Percentiles rank a stretch among this genome's conserved stretches.
Conservation (phyloP, 1,140 invertebrate genomes). For the Panonychus citri region DNA sequence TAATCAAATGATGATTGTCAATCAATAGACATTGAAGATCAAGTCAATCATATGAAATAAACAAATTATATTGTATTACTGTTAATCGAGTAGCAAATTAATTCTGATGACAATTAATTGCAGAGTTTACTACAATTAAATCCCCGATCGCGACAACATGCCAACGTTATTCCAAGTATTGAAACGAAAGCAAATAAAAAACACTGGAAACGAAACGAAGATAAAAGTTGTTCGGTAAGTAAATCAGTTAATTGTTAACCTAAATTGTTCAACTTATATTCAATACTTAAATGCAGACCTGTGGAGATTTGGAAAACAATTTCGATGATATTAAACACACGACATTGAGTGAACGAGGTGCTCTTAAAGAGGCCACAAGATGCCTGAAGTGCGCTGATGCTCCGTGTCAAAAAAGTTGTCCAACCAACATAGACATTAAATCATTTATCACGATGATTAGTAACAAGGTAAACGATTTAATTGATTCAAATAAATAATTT, state of each 20-base stretch:
- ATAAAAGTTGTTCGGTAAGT: slow-evolving; percentile 58
- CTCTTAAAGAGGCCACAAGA: slow-evolving; percentile 62
- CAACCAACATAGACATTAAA: slow-evolving; percentile 90
- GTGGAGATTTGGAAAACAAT: slow-evolving; percentile 51
- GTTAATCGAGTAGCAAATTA: background rate
- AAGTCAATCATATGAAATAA: background rate
- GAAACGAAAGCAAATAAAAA: slow-evolving; percentile 66
- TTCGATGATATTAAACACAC: slow-evolving; percentile 95
- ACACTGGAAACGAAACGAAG: slow-evolving; percentile 79
- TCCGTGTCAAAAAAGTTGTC: slow-evolving; percentile 93
- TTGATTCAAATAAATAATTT: background rate
- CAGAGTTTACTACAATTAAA: slow-evolving; percentile 66
- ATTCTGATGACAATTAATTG: background rate
- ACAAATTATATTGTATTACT: background rate
- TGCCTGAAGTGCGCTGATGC: slow-evolving; percentile 95
- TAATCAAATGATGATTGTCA: no score
- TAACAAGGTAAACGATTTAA: slow-evolving; percentile 43
- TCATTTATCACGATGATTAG: slow-evolving; percentile 87
- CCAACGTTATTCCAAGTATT: slow-evolving; percentile 48
- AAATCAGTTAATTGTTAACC: background rate
- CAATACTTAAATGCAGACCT: slow-evolving; percentile 30
- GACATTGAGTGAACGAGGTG: slow-evolving; percentile 77
- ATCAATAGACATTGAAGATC: no score
- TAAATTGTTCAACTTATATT: background rate
- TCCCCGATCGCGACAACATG: slow-evolving; percentile 46